Base-by-base conservation (phyloP, 2,113 vertebrate species). In the Chionis minor region DNA sequence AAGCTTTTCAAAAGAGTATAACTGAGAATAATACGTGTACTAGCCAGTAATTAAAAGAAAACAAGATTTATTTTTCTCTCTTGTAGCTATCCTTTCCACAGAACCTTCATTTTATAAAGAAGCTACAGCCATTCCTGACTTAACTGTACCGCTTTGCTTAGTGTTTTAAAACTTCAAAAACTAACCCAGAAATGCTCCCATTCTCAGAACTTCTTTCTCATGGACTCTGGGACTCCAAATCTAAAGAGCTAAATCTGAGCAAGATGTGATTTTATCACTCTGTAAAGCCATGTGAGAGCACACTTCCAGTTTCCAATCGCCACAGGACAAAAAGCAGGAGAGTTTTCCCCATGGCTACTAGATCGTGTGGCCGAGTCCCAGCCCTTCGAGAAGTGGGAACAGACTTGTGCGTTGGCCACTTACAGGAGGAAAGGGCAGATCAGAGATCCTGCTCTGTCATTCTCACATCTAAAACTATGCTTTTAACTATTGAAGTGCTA, bases 321-420 rank as follows among this genome's bases (percentile, higher is more conserved):
- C 7, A 30, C 23, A 32, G 44, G 56, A 67, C n/a, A 73, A 83
- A 81, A 91, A 40, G 4, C 52, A 84, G 63, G 11, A 74, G 17
- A 58, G 8, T 61, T 83, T 85, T 38, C 33, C 22, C 23, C 11
- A 7, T 4, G 8, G 12, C 8, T 45, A 14, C 17, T 23, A 14
- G 27, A 10, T 9, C 0, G 1, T 1, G 1, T 7, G n/a, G 21
- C 9, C 0, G 4, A 52, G 58, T 10, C 12, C 21, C 30, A 49
- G 44, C 8, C 47, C 42, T 9, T 40, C 4, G 12, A 58, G 77
- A 52, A 58, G 23, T 40, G 35, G 30, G 32, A 19, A 42, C 20
- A 35, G 6, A 7, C 1, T 45, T 11, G 12, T 28, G 17, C 18
- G 7, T 0, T 8, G 11, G n/a, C 1, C 30, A 20, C 16, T 47